Evolutionary conservation across 2,797 vertebrate genomes (phyloP).

Genomic region (Hippopotamyrus pictus): DNA sequence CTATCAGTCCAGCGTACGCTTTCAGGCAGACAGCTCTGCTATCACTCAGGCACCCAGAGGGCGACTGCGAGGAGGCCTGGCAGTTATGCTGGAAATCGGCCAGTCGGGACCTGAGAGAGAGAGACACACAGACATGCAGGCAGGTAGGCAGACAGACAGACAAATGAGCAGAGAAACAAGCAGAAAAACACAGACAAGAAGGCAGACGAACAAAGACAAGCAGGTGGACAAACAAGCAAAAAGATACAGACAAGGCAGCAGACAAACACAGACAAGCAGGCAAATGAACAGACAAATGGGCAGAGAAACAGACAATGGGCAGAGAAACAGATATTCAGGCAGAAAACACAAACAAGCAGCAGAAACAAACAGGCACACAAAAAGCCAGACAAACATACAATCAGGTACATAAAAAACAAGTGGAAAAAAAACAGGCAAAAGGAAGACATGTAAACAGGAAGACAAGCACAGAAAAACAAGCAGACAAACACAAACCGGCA

Average conservation of each 20-base stretch:
- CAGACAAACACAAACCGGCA: background rate
- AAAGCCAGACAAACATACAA: background rate
- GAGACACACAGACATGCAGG: background rate
- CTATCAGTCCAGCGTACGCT: conserved; percentile 68
- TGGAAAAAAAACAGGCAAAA: background rate
- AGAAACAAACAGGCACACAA: background rate
- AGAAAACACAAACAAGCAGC: background rate
- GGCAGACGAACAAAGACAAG: background rate
- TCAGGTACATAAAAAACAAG: background rate
- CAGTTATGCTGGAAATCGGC: conserved; percentile 68
- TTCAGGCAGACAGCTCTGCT: conserved; percentile 55
- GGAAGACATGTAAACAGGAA: conserved; percentile 25
- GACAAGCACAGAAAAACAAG: background rate
- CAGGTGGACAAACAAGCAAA: background rate
- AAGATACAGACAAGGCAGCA: too few species aligned
- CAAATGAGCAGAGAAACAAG: background rate
- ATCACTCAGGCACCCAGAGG: conserved; percentile 47
- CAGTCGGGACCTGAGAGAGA: conserved; percentile 61
- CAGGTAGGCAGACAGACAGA: background rate
- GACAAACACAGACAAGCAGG: background rate
- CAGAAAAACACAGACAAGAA: background rate
- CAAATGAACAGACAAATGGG: background rate
- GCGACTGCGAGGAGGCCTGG: conserved; percentile 47
- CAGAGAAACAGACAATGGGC: background rate
- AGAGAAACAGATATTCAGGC: background rate